These are phyloP conservation scores for Scaptomyza flava DNA, from an alignment of 2,888 invertebrate species.

Conservation along the genomic window DNA sequence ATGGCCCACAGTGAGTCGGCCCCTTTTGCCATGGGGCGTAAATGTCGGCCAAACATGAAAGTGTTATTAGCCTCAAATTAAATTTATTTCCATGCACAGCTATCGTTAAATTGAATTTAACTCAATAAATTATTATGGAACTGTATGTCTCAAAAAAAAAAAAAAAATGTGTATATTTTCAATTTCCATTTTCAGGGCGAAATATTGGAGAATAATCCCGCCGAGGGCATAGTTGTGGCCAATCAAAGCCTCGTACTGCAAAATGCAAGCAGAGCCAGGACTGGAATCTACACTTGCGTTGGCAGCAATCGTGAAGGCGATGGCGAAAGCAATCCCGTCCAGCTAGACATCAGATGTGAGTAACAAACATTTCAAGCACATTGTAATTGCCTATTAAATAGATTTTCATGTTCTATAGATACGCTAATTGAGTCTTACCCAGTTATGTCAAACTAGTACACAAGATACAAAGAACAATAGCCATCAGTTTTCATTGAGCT, in stretches of 20 bases:
- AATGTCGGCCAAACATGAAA: slow-evolving; percentile 60
- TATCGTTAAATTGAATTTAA: slow-evolving; percentile 73
- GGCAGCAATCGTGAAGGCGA: slow-evolving; percentile 95
- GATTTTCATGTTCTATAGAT: no score
- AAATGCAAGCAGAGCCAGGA: slow-evolving; percentile 90
- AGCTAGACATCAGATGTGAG: slow-evolving; percentile 94
- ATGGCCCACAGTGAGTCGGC: neutral
- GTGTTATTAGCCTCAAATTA: slow-evolving; percentile 78
- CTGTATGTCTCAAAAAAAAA: slow-evolving; percentile 17
- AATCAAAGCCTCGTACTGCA: slow-evolving; percentile 96
- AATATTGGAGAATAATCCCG: slow-evolving; percentile 91
- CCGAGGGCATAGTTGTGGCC: slow-evolving; percentile 92
- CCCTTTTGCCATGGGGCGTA: slow-evolving; percentile 9
- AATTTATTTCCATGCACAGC: slow-evolving; percentile 71
- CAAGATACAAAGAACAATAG: neutral
- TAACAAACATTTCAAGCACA: slow-evolving; percentile 22
- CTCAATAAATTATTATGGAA: slow-evolving; percentile 69
- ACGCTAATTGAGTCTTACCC: neutral
- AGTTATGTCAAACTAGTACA: slow-evolving; percentile 6
- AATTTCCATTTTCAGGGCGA: slow-evolving; percentile 86
- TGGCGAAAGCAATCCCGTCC: slow-evolving; percentile 93
- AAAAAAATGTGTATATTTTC: slow-evolving; percentile 14
- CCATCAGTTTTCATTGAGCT: slow-evolving; percentile 8
- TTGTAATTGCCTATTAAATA: no score
- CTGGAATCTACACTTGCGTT: slow-evolving; percentile 94